Base-by-base conservation (phyloP, 2,888 invertebrate species). In the Ennomos erosarius region DNA sequence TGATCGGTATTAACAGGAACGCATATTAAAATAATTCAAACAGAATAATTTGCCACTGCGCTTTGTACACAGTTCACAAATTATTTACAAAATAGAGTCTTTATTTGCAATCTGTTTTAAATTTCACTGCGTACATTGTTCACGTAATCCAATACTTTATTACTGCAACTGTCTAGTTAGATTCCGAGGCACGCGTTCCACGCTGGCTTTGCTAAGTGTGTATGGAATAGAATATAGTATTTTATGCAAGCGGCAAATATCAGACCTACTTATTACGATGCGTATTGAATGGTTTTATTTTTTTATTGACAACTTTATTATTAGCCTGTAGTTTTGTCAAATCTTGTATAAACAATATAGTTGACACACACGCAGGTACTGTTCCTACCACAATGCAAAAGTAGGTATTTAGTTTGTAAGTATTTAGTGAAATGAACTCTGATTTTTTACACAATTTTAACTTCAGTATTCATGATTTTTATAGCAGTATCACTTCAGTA, bases 171-270 rank as follows among this genome's bases (percentile, higher is more conserved):
- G 48, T 26, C 11, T 43, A 10, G 34, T 61, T 56, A 36, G 34
- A 45, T 37, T 39, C 44, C 55, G 42, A 59, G 60, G 53, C 60
- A 61, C 60, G 60, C 48, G 47, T 59, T 50, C 11, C 9, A 10
- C 26, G 16, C 44, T 12, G 38, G 37, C 49, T 59, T 59, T 59
- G 45, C n/a, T 54, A 54, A 59, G 11, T 45, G 13, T 10, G 39
- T 26, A 6, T 48, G 39, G 58, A 34, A 16, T 42, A 16, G 54
- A 54, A 59, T 54, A 59, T 33, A 11, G 39, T 56, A 50, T 34
- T 45, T 44, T 45, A 55, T 26, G 39, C n/a, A 13, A 12, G 40
- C 39, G 45, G 49, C 43, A 12, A 35, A 35, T 38, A 1, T 26
- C 26, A 26, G 26, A 43, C 26, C 26, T n/a, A 26, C 26, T 26